Base-by-base conservation (phyloP, 2,113 vertebrate species). In the Cinclus mexicanus region DNA sequence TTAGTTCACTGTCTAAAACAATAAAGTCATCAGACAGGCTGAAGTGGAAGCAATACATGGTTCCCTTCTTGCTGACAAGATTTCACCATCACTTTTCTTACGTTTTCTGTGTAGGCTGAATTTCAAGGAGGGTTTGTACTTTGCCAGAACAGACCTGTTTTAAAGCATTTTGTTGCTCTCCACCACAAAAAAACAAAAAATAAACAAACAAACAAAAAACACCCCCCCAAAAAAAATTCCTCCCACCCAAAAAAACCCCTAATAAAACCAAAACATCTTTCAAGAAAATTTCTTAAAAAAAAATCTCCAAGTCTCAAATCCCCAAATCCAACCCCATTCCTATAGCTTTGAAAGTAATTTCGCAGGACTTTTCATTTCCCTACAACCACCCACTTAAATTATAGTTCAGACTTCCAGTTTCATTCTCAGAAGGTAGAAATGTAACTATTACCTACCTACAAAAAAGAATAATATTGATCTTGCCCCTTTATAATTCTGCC, bases 1-100 rank as follows among this genome's bases (percentile, higher is more conserved):
- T 81, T 92, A 87, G 65, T 65, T 94, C 82, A 80, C 84, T 85
- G 68, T 97, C 95, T 93, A 55, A 96, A 97, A 83, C 71, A 91
- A 94, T 96, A 79, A 96, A 89, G 70, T 89, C 92, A 95, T 87
- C 72, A 50, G 67, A 79, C n/a, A 57, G 63, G 53, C 71, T 78
- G 37, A 68, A 92, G 85, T 60, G 9, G 71, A 80, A 63, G 56
- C 19, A 31, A 55, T 57, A 71, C 25, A 24, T 5, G 23, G 23
- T 33, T 70, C 49, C 24, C 64, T 91, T n/a, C 49, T 42, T 60
- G 14, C 83, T 74, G 42, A 76, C 70, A 83, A 83, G 57, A 56
- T 39, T 79, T 74, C 44, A 56, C 52, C 42, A 41, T 68, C 31
- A 37, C n/a, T 92, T 86, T 79, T 68, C 67, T 67, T 22, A 46